phyloP scores from a whole-genome alignment of 2,797 vertebrate genomes.

The Moxostoma hubbsi region DNA sequence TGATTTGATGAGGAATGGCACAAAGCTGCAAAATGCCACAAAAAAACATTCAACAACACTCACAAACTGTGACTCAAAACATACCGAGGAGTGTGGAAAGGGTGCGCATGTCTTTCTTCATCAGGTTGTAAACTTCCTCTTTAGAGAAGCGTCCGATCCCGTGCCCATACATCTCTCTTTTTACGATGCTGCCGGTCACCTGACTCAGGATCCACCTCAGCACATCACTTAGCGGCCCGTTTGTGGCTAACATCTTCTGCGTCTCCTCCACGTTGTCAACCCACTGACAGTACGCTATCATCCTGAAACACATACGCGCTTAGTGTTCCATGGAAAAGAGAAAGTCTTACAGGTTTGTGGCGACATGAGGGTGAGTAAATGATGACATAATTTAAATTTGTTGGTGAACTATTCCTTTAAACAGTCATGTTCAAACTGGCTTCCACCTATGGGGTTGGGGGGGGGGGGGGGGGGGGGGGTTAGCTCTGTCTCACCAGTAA shows the following conservation, averaged over 20 bases:
- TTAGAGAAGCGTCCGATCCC: constrained; percentile 96
- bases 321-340: not conserved
- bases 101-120: constrained; percentile 99
- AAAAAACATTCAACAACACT: not conserved
- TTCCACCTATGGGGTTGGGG: no score
- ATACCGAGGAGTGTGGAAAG: constrained; percentile 89
- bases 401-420: no score
- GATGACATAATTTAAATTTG: no score
- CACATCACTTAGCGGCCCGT: constrained; percentile 91
- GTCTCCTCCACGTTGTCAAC: constrained; percentile 97
- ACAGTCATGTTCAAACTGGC: not conserved
- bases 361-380: no score
- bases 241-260: constrained; percentile 92
- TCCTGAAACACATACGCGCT: constrained; percentile 76
- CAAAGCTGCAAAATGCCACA: not conserved
- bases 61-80: constrained; percentile 1
- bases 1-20: not conserved
- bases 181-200: constrained; percentile 92
- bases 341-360: no score
- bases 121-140: constrained; percentile 92
- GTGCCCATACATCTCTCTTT: constrained; percentile 96
- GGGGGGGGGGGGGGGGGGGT: no score
- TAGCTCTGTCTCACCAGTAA: constrained; percentile 95
- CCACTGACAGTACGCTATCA: constrained; percentile 97
- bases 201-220: constrained; percentile 97